Conservation (phyloP, 2,888 invertebrate species). For the Hartigia nigra region DNA sequence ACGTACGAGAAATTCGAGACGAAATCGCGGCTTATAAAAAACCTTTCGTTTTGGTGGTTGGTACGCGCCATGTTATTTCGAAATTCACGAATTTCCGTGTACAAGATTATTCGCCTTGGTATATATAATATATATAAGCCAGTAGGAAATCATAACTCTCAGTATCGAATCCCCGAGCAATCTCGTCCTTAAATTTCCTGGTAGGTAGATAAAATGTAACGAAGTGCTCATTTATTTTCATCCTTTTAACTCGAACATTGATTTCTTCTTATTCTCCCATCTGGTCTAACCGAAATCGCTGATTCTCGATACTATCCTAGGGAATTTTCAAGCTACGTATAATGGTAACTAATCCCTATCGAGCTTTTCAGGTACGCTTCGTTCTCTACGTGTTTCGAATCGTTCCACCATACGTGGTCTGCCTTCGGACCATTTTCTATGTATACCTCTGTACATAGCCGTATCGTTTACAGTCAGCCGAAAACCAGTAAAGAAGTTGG, state of each 20-base stretch:
- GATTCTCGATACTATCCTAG: neutral
- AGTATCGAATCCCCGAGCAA: neutral
- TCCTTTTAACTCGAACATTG: neutral
- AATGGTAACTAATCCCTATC: constrained; percentile 5
- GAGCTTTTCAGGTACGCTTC: neutral
- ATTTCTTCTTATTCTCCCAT: neutral
- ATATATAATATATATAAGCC: neutral
- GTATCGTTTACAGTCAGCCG: neutral
- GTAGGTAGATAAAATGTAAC: neutral
- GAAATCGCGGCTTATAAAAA: neutral
- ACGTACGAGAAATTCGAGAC: neutral
- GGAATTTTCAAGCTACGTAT: neutral
- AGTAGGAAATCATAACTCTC: neutral
- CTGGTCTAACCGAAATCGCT: neutral
- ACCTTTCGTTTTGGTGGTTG: neutral
- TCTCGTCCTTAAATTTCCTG: neutral
- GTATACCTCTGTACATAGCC: neutral
- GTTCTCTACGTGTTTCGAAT: constrained; percentile 7
- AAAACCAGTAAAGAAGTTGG: neutral
- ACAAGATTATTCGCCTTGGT: neutral
- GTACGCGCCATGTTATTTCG: neutral
- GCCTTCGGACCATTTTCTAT: neutral
- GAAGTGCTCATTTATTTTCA: neutral
- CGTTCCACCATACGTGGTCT: neutral
- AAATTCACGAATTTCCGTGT: neutral